Evolutionary conservation across 2,888 invertebrate species (phyloP), one percentile per base, ranked within the genome.

Genomic region (Esperia sulphurella): DNA sequence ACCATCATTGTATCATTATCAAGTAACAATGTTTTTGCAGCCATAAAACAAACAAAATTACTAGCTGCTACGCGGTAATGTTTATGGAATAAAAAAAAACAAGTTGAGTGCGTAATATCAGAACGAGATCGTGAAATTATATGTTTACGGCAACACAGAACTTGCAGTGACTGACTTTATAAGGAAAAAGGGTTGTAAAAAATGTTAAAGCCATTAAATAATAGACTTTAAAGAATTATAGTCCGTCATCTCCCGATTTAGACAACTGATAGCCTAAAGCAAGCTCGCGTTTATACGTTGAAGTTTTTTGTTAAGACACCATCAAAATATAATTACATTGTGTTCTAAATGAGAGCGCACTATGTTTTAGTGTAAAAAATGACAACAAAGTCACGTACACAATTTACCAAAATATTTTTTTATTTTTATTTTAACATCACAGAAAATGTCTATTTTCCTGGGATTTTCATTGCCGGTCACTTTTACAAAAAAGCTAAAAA

Each of bases 231-330:
- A 39, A 21, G 21, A 33, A 35, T 48, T 28, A 41, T 5, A 41
- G 28, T 50, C 42, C 55, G 49, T 50, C 55, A 50, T 49, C 50
- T 46, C 54, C 45, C 45, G 54, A 57, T 57, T 54, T 45, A 51
- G 48, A 48, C 38, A 39, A 33, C 9, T 49, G 54, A 48, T 53
- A 54, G 46, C 37, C 30, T 50, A 46, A 43, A 37, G 46, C 33
- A 35, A 13, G 29, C 21, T 52, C 14, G 35, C 38, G 38, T n/a
- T 28, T 43, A 49, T 50, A 51, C 53, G 52, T 51, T 51, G 41
- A 45, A 43, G 42, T 42, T 50, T 45, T 53, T 48, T 48, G 43
- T 47, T 48, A 21, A 29, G 44, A 44, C 38, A 6, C 21, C 41
- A 41, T 28, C 41, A 10, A 28, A 41, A n/a, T 29, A 29, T 12